Evolutionary conservation across 2,113 vertebrate genomes (phyloP), one percentile per base, ranked within the genome.

Genomic region (Rhinoderma darwinii): DNA sequence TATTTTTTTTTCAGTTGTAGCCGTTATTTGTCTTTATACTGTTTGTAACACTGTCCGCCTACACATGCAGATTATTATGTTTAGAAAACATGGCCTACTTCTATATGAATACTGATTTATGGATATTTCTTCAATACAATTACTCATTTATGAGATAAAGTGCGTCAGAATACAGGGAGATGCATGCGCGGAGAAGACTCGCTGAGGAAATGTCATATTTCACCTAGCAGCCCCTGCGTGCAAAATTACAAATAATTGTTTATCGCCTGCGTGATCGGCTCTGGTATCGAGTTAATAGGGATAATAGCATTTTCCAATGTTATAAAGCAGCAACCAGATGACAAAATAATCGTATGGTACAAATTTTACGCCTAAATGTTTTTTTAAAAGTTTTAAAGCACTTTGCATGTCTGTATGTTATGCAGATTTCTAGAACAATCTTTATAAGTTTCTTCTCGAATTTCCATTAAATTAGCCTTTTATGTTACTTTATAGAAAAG

Each of bases 131-230:
- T 47, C n/a, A 59, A 61, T 78, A 27, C 47, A 56, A 75, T 87
- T 87, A 75, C 39, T 82, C 37, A 87, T 87, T 82, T 82, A 82
- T 74, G 86, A 87, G 78, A 75, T 63, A 50, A 68, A 39, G 22
- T n/a, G 27, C 27, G 27, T n/a, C 35, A 80, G 32, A 35, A 72
- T 30, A 22, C 30, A 72, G n/a, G 86, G 68, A 87, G 79, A 75
- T 87, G 63, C 56, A 70, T 10, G 51, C 27, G 6, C 54, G 22
- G 63, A 47, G 15, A 35, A 18, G 37, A 44, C 66, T 59, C 30
- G 27, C 41, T 81, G 56, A 59, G 54, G 27, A 86, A 56, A 47
- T 86, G 66, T 54, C 25, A 81, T 32, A 59, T 73, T 56, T 80
- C 18, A 72, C 32, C 50, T 78, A 6, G 61, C 59, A 47, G n/a